These are phyloP conservation scores for Pachymerium ferrugineum DNA, from an alignment of 2,888 invertebrate species.

Conservation along the genomic window DNA sequence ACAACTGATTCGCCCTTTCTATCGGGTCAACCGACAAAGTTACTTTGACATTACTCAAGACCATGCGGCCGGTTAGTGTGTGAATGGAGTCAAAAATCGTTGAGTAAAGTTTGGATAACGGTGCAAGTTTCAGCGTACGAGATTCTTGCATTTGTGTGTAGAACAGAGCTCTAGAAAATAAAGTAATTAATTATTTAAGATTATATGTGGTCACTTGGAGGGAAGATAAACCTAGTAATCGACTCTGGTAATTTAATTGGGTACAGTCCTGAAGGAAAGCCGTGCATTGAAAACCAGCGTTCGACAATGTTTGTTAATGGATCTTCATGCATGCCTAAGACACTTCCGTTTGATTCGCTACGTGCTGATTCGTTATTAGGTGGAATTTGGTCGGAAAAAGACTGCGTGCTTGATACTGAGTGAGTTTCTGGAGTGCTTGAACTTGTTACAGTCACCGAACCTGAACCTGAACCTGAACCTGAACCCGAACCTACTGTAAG, in stretches of 20 bases:
- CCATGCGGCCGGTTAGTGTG: not conserved
- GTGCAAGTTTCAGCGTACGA: not conserved
- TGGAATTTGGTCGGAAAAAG: not conserved
- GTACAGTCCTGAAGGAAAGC: not conserved
- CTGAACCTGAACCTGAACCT: not conserved
- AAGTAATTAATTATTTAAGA: no score
- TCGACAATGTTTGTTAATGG: not conserved
- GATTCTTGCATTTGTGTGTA: not conserved
- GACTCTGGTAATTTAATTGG: not conserved
- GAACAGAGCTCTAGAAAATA: not conserved
- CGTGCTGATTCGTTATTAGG: not conserved
- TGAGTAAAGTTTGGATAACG: not conserved
- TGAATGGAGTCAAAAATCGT: not conserved
- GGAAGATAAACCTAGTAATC: not conserved
- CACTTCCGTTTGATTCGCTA: not conserved
- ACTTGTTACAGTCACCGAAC: not conserved
- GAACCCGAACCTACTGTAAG: not conserved
- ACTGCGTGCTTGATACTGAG: not conserved
- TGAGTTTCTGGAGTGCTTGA: not conserved
- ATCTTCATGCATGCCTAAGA: not conserved
- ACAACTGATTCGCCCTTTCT: not conserved
- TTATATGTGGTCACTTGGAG: no score
- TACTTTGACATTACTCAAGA: not conserved
- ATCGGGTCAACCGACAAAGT: not conserved
- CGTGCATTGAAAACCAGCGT: slow-evolving; percentile 1